A percentile compares a stretch with the other conserved stretches of the same genome.
Conservation (phyloP, 2,113 vertebrate genomes). For the Zosterops hypoxanthus region DNA sequence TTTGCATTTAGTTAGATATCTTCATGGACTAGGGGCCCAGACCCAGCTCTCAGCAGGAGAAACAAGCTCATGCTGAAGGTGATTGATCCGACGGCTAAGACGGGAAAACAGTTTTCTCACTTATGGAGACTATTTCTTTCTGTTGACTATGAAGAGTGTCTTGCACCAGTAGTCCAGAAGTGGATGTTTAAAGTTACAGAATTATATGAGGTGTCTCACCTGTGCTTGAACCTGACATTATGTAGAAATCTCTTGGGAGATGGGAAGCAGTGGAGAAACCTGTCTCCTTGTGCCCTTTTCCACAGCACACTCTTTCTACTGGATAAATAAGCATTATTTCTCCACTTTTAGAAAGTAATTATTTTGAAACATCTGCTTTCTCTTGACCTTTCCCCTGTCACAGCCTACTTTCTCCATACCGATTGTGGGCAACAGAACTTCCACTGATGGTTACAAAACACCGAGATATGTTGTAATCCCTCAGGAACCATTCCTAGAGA, state of each 20-base stretch:
- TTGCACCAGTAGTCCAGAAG: background rate
- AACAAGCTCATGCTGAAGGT: background rate
- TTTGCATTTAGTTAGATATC: background rate
- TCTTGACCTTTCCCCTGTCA: background rate
- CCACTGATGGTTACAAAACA: background rate
- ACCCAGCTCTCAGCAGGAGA: background rate
- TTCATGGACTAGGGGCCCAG: background rate
- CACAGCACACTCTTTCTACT: background rate
- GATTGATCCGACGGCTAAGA: background rate
- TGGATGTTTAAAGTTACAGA: background rate
- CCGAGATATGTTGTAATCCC: background rate
- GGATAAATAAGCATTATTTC: background rate
- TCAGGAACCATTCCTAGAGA: background rate
- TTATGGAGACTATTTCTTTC: background rate
- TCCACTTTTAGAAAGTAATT: background rate
- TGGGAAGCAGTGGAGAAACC: background rate
- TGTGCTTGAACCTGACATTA: background rate
- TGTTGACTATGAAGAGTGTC: background rate
- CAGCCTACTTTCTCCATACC: background rate
- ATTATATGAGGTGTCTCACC: background rate
- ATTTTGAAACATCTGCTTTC: constrained; percentile 1
- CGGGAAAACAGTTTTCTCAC: background rate
- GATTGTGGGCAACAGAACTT: background rate
- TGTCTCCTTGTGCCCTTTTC: background rate
- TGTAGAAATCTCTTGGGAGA: background rate